phyloP scores from a whole-genome alignment of 1,140 invertebrate genomes.

The Cyphomyrmex costatus region DNA sequence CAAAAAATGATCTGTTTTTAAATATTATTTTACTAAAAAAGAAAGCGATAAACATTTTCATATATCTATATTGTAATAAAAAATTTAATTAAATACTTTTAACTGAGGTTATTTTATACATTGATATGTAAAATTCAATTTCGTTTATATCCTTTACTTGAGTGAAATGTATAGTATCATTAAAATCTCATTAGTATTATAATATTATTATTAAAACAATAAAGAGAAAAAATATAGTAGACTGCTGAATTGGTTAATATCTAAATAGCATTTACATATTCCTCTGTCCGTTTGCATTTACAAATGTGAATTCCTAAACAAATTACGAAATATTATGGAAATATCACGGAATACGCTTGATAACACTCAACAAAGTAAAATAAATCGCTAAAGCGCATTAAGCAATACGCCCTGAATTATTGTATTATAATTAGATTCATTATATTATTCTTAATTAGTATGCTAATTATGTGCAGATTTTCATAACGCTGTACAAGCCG shows the following conservation, averaged over 20 bases:
- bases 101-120: not conserved
- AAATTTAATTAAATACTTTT: constrained; percentile 8
- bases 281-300: not conserved
- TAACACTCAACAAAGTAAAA: constrained; percentile 2
- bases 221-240: not conserved
- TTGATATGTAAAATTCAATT: not conserved
- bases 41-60: not conserved
- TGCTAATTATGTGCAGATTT: constrained; percentile 28
- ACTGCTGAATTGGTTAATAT: not conserved
- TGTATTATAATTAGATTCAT: constrained; percentile 42
- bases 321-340: constrained; percentile 30
- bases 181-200: not conserved
- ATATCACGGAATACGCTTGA: not conserved
- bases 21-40: not conserved
- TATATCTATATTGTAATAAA: not conserved
- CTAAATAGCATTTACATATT: constrained; percentile 14
- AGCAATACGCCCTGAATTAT: constrained; percentile 30
- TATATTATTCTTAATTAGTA: constrained; percentile 49
- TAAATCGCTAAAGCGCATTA: constrained; percentile 27
- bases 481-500: not conserved
- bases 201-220: not conserved
- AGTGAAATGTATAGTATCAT: not conserved
- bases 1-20: not conserved
- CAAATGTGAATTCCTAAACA: constrained; percentile 19
- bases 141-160: not conserved